Percentiles rank a stretch among this genome's conserved stretches.
These are phyloP conservation scores for Listronotus bonariensis DNA, from an alignment of 1,140 invertebrate species.

Conservation along the genomic window DNA sequence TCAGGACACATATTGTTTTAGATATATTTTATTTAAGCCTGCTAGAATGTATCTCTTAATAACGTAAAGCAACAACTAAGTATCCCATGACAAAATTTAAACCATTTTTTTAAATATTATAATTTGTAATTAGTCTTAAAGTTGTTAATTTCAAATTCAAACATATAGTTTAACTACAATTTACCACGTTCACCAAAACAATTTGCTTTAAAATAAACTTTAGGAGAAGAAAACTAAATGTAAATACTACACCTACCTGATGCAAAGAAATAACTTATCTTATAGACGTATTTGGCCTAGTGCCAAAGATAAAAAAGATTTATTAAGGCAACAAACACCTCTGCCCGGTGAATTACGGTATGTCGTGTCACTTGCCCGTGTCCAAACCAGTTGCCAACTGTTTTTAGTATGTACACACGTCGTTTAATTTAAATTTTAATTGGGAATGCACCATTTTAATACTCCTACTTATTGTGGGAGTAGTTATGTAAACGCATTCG, in stretches of 20 bases:
- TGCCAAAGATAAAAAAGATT: conserved; percentile 32
- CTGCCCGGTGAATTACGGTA: conserved; percentile 26
- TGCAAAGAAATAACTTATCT: conserved; percentile 22
- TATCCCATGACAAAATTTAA: too few species aligned
- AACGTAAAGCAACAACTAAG: too few species aligned
- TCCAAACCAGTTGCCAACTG: conserved; percentile 28
- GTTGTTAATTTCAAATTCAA: too few species aligned
- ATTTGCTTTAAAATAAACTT: too few species aligned
- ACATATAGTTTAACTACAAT: too few species aligned
- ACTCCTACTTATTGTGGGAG: conserved; percentile 14
- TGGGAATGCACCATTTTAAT: conserved; percentile 19
- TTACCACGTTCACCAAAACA: too few species aligned
- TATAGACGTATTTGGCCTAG: conserved; percentile 5
- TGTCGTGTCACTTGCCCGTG: conserved; percentile 23
- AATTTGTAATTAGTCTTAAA: too few species aligned
- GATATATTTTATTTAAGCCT: too few species aligned
- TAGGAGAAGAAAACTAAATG: neutral
- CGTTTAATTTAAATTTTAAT: conserved; percentile 19
- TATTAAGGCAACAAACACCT: conserved; percentile 32
- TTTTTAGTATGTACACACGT: conserved; percentile 3
- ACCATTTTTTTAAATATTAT: too few species aligned
- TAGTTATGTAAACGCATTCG: too few species aligned
- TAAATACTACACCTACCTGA: conserved; percentile 12
- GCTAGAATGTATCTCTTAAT: too few species aligned
- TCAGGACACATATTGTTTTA: too few species aligned